Base-by-base conservation (phyloP, 2,888 invertebrate species). In the Hyalella azteca region DNA sequence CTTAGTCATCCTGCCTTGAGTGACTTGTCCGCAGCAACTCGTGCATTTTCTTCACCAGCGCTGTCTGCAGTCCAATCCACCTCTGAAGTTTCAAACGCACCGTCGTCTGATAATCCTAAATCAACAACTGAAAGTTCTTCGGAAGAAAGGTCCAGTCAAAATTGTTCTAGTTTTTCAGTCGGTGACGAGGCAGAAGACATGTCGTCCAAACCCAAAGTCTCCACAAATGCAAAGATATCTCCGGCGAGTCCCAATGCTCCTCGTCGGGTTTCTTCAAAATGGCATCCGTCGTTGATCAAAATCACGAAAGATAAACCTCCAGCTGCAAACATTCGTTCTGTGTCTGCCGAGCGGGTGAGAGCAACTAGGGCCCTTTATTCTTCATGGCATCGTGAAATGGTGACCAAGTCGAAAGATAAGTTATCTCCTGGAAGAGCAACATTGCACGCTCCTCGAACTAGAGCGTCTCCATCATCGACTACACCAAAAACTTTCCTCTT, bases 251-350 rank as follows among this genome's bases (percentile, higher is more conserved):
- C 83, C 11, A 81, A 81, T 3, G 79, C 81, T n/a, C 83, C 83
- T 26, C 80, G 81, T 11, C 80, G 83, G 32, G 78, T 82, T 48
- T 83, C 83, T 5, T 83, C 83, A 22, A 80, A 82, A 39, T 83
- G 83, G 83, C 83, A 83, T 50, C 83, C 83, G n/a, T 83, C 83
- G 2, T 80, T 83, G 36, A 32, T 83, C 41, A 83, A 83, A 36
- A 36, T 45, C 11, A 50, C 32, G 50, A 82, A 78, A 54, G 82
- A 82, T 39, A 77, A 77, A 29, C 81, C 81, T n/a, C 82, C 82
- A 11, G 60, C 80, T n/a, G 81, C 82, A 9, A 79, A 77, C 29
- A 29, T 79, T 3, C 59, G 83, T 19, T 83, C 83, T 32, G 79
- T 81, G n/a, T 83, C 83, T 32, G 83, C 83, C 15, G 83, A 83